Evolutionary conservation across 2,888 invertebrate species (phyloP), one percentile per base, ranked within the genome.

Genomic region (Tolmerus cingulatus): DNA sequence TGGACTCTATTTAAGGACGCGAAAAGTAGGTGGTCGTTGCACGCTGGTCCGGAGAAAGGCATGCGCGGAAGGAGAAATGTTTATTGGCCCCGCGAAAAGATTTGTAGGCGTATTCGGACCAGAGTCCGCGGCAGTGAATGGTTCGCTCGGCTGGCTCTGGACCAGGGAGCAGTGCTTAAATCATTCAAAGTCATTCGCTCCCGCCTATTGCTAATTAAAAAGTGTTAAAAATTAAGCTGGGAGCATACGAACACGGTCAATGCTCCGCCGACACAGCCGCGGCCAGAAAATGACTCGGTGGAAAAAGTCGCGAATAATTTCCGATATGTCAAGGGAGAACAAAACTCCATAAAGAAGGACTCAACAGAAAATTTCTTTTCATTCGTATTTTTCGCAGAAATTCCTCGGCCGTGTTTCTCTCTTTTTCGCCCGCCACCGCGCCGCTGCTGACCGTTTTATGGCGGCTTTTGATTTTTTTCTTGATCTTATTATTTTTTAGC

Each of bases 271-370:
- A 12, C 43, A 16, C 7, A 55, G 55, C 55, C 55, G 55, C 1
- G n/a, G 23, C 37, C 27, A n/a, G 19, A 77, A 76, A 86, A 77
- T 77, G 77, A 86, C 77, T 76, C 86, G 55, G 37, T 77, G 66
- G 78, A 86, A 79, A 74, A 86, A 66, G 66, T 78, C 79, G 74
- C 79, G 66, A 86, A 86, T 86, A 86, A 86, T 79, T 86, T 86
- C 57, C 86, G 86, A 86, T 86, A 86, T 79, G 79, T 86, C 86
- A 86, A 79, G 78, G 66, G 78, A 66, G 79, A 79, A 86, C 57
- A 86, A 86, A 86, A 86, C 86, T 76, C 77, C 86, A 86, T 86
- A 77, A 86, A 77, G 86, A 86, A 86, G 86, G 77, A 77, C 76
- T 77, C 77, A 77, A 51, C 76, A 55, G 57, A 77, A 77, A 51